Base-by-base conservation (phyloP, 2,888 invertebrate genomes). In the Galeopsomyia nigrocyanea region DNA sequence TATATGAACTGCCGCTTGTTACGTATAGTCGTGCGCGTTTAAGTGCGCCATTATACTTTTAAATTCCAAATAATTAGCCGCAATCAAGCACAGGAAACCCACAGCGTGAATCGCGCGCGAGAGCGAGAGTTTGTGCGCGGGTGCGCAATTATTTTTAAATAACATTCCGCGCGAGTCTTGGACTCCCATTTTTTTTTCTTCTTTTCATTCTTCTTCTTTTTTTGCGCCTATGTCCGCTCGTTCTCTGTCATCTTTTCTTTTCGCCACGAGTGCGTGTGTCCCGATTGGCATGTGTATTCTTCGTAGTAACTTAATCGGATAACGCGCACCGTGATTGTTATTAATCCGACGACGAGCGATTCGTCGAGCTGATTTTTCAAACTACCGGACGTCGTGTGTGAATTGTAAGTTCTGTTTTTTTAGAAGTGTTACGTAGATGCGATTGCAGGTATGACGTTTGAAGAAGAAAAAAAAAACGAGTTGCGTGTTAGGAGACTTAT, bases 61-160 rank as follows among this genome's bases (percentile, higher is more conserved):
- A 85, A 84, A 86, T 86, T 82, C 78, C 79, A 80, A 84, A 84
- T 83, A 86, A 86, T 85, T 85, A 86, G 82, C 83, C 82, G 84
- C 84, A 85, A 86, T 85, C 85, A 85, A 81, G 82, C 79, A 83
- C 85, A 84, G 86, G 86, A 85, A 86, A 84, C 80, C 77, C 76
- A 26, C 26, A 76, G 73, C 31, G 31, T 49, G 16, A n/a, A 75
- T 79, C 78, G 75, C 61, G 72, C 63, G 69, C 67, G 68, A 50
- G 73, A 55, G 72, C n/a, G n/a, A n/a, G n/a, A n/a, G n/a, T n/a
- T n/a, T 71, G 73, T 67, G 64, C 62, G 51, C 76, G 80, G 79
- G 80, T 78, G 78, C 82, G 85, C 82, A 85, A 85, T 85, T 86
- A 86, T 85, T 85, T 83, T 84, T 83, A 85, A 85, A 86, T 85